phyloP scores from a whole-genome alignment of 2,888 invertebrate species.

The Deilephila porcellus region DNA sequence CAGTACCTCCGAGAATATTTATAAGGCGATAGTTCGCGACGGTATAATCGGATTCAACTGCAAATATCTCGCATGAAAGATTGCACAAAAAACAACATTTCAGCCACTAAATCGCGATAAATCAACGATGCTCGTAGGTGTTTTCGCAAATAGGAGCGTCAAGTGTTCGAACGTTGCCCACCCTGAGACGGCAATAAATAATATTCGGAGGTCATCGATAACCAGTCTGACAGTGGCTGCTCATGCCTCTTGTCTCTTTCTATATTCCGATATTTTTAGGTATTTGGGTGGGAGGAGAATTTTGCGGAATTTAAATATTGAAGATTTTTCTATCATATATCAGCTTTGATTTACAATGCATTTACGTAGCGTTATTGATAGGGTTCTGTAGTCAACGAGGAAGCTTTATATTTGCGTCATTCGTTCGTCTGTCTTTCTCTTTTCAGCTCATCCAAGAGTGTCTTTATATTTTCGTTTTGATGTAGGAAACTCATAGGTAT shows the following conservation, averaged over 20 bases:
- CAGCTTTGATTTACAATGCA: no score
- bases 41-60: constrained; percentile 20
- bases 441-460: no score
- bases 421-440: no score
- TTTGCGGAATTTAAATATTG: constrained; percentile 22
- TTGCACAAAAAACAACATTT: constrained; percentile 36
- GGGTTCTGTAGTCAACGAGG: no score
- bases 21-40: not conserved
- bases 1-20: not conserved
- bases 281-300: constrained; percentile 37
- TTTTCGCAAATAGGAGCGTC: constrained; percentile 68
- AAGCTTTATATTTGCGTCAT: no score
- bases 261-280: constrained; percentile 55
- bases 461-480: no score
- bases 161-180: constrained; percentile 55
- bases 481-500: no score
- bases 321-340: not conserved
- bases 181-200: constrained; percentile 70
- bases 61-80: constrained; percentile 36
- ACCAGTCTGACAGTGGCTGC: constrained; percentile 52
- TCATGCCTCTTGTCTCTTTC: constrained; percentile 50
- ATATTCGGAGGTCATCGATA: constrained; percentile 68
- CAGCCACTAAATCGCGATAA: constrained; percentile 55
- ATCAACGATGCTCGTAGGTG: constrained; percentile 61
- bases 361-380: no score